Conservation (phyloP, 1,140 invertebrate species). For the Neodiprion lecontei region DNA sequence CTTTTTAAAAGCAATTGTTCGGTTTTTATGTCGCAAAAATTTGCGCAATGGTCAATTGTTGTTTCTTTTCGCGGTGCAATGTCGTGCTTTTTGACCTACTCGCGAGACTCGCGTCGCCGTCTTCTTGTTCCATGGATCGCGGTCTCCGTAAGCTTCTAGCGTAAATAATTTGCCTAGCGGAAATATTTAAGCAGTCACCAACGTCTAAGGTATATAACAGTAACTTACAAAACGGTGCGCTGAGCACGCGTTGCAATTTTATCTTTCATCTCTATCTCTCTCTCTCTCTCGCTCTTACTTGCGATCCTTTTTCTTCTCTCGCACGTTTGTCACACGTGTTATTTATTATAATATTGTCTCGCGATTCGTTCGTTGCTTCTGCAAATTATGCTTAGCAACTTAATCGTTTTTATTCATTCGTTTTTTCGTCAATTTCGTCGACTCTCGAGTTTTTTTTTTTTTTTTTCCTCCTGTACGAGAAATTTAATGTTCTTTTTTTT, state of each 20-base stretch:
- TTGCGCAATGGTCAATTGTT: background rate
- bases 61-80: background rate
- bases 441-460: background rate
- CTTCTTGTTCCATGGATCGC: background rate
- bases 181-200: background rate
- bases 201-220: background rate
- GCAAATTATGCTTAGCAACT: background rate
- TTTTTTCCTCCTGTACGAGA: background rate
- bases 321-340: background rate
- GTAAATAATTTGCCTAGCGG: slow-evolving; percentile 7
- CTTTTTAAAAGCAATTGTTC: no score
- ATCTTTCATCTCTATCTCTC: background rate
- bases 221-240: slow-evolving; percentile 4
- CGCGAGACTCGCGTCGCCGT: background rate
- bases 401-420: no score
- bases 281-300: no score
- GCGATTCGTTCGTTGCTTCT: background rate
- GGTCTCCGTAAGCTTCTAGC: background rate
- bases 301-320: no score
- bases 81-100: slow-evolving; percentile 2
- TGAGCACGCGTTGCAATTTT: background rate
- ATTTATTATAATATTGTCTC: background rate
- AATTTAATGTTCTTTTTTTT: no score
- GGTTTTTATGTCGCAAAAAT: no score
- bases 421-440: background rate